These are phyloP conservation scores for Conchocele bisecta DNA, from an alignment of 2,888 invertebrate genomes.

Conservation along the genomic window DNA sequence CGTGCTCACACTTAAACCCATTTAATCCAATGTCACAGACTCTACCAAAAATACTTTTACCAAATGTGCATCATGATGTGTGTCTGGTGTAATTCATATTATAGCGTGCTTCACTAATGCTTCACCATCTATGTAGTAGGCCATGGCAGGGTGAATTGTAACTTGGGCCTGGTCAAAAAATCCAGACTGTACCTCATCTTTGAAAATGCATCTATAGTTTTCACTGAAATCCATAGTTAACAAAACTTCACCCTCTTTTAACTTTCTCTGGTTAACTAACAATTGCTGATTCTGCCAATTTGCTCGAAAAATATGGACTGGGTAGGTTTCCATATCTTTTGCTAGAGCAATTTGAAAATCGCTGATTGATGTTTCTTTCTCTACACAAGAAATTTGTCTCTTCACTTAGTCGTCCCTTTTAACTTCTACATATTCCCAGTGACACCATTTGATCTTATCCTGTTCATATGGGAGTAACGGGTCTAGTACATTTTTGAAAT, in stretches of 20 bases:
- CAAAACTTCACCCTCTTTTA: conserved; percentile 15
- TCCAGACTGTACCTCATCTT: conserved; percentile 41
- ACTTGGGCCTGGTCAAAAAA: conserved; percentile 47
- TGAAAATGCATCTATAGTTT: conserved; percentile 47
- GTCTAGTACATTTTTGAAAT: too few species aligned
- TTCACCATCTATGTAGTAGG: conserved; percentile 31
- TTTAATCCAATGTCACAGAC: too few species aligned
- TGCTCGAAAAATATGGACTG: conserved; percentile 37
- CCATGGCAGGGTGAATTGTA: conserved; percentile 47
- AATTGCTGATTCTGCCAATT: conserved; percentile 34
- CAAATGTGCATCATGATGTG: conserved; percentile 42
- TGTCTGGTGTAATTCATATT: conserved; percentile 44
- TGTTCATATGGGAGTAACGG: too few species aligned
- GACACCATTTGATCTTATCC: too few species aligned
- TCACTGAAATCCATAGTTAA: conserved; percentile 48
- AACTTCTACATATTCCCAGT: too few species aligned
- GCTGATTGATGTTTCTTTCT: conserved; percentile 27
- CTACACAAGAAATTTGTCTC: conserved; percentile 36
- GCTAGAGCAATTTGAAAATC: conserved; percentile 12
- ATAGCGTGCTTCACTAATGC: conserved; percentile 34
- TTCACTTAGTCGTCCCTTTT: conserved; percentile 35
- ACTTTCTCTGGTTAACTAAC: conserved; percentile 13
- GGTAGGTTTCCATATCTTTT: conserved; percentile 20
- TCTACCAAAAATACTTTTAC: too few species aligned
- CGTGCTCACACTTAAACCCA: too few species aligned